These are phyloP conservation scores for Marmota flaviventris DNA, from an alignment of 2,113 vertebrate genomes.

Conservation along the genomic window DNA sequence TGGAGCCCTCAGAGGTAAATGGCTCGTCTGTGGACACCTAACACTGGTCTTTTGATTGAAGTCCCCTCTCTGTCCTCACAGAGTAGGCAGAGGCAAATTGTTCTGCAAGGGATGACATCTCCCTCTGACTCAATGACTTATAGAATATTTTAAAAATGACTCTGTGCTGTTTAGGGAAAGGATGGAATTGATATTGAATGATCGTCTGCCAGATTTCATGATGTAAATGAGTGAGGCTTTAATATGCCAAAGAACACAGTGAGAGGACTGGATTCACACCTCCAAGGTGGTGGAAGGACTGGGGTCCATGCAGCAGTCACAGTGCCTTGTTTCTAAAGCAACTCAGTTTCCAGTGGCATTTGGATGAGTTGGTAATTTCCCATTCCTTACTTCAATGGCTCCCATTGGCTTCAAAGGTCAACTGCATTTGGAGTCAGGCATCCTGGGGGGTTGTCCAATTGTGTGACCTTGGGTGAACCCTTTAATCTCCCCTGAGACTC, in stretches of 20 bases:
- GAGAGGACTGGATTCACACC: not conserved
- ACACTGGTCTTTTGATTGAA: not conserved
- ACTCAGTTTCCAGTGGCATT: not conserved
- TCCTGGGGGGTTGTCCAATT: not conserved
- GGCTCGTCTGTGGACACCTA: not conserved
- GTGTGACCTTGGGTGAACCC: not conserved
- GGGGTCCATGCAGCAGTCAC: rapidly evolving
- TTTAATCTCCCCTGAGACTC: not conserved
- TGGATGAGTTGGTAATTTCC: not conserved
- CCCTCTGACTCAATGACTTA: slow-evolving; percentile 13
- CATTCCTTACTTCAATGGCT: slow-evolving; percentile 10
- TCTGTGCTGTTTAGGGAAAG: slow-evolving; percentile 35
- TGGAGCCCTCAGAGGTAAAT: not conserved
- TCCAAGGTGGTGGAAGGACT: not conserved
- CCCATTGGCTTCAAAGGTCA: slow-evolving; percentile 26
- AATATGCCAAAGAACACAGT: not conserved
- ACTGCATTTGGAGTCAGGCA: not conserved
- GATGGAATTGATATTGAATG: not conserved
- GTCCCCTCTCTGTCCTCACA: not conserved
- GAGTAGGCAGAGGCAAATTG: not conserved
- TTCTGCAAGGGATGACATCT: not conserved
- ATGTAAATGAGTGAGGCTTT: slow-evolving; percentile 27
- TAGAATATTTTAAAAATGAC: slow-evolving; percentile 31
- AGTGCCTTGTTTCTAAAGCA: not conserved
- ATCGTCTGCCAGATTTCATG: not conserved